These are phyloP conservation scores for Leucosticte australis DNA, from an alignment of 2,113 vertebrate genomes.

Conservation along the genomic window DNA sequence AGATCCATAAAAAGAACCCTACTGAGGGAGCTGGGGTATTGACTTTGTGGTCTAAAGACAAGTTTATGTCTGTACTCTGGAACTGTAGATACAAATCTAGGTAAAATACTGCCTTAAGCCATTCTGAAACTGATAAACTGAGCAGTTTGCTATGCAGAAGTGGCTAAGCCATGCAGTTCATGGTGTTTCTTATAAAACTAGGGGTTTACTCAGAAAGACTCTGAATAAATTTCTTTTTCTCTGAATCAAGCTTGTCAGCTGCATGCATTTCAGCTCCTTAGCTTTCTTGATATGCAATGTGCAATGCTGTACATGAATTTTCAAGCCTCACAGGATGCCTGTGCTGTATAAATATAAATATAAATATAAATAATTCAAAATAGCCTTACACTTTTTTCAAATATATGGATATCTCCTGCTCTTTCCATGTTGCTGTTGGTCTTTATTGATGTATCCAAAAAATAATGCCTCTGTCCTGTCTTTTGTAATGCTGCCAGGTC, in stretches of 20 bases:
- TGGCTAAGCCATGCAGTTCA: neutral
- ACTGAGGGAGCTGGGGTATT: neutral
- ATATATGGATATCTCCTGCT: neutral
- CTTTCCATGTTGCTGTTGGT: neutral
- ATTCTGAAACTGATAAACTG: neutral
- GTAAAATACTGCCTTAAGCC: neutral
- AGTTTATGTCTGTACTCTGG: neutral
- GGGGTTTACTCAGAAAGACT: neutral
- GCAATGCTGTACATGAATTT: neutral
- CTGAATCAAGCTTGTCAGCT: neutral
- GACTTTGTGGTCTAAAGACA: neutral
- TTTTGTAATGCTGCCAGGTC: neutral
- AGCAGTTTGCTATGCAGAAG: neutral
- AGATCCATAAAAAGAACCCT: neutral
- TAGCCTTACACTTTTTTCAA: neutral
- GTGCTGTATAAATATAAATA: neutral
- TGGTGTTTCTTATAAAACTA: neutral
- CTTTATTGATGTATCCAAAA: neutral
- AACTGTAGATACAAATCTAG: neutral
- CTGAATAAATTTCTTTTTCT: neutral
- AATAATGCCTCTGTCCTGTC: neutral
- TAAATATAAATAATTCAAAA: neutral
- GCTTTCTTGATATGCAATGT: neutral
- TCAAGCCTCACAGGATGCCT: neutral
- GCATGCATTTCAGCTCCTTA: neutral